Percentiles rank a stretch among this genome's conserved stretches.
These are phyloP conservation scores for Prunella fulvescens DNA, from an alignment of 2,113 vertebrate genomes.

Conservation along the genomic window DNA sequence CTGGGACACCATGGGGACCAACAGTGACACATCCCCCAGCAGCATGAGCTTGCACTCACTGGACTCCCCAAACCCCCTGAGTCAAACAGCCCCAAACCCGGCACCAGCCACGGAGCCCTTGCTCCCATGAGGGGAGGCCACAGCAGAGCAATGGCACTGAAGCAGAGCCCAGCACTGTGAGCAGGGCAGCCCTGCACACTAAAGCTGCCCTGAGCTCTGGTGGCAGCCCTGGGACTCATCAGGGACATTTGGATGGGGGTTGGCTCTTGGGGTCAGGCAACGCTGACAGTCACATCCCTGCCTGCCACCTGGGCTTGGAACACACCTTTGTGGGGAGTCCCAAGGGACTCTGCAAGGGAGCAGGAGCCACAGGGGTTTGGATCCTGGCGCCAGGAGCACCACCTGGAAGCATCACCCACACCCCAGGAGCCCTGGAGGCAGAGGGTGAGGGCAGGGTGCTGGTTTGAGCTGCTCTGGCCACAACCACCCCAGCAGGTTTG, in stretches of 20 bases:
- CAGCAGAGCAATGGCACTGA: accelerated
- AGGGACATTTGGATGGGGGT: background rate
- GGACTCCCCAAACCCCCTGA: background rate
- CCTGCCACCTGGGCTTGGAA: background rate
- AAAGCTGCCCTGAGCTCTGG: background rate
- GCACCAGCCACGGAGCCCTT: background rate
- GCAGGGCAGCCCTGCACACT: background rate
- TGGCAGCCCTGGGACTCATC: background rate
- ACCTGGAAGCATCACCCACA: background rate
- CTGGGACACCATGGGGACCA: background rate
- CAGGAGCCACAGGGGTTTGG: accelerated
- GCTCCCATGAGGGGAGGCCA: background rate
- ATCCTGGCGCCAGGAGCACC: background rate
- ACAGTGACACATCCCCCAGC: accelerated
- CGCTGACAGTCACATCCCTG: accelerated
- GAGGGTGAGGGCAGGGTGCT: accelerated
- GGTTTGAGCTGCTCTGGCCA: background rate
- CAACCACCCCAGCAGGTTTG: background rate
- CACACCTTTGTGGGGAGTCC: accelerated
- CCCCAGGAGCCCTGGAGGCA: background rate
- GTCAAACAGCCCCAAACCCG: accelerated
- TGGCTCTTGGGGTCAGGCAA: background rate
- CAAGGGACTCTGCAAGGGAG: background rate
- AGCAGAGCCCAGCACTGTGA: background rate
- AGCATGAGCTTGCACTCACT: accelerated